Conservation (phyloP, 2,113 vertebrate species). For the Empidonax traillii region DNA sequence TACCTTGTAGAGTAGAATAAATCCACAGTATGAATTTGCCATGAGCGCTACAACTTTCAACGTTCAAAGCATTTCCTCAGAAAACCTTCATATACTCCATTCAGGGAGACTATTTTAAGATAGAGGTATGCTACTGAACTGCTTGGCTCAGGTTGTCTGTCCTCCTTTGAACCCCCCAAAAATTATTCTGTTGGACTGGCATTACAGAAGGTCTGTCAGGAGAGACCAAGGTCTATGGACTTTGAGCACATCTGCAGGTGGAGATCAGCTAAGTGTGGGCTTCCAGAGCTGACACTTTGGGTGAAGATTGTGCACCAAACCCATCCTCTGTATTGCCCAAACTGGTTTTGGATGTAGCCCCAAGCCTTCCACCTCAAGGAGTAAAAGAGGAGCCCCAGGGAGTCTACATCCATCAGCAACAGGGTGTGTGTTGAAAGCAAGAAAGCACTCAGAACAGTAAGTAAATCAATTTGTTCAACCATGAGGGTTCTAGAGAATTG, state of each 20-base stretch:
- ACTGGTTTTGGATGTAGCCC: neutral
- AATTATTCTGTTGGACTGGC: neutral
- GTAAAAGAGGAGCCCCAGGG: neutral
- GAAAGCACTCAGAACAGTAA: slow-evolving; percentile 9
- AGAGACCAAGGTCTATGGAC: neutral
- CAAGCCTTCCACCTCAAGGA: neutral
- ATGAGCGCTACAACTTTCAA: neutral
- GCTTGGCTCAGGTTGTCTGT: neutral
- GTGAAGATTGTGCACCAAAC: neutral
- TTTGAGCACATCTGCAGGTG: neutral
- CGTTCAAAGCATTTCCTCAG: neutral
- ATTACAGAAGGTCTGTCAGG: neutral
- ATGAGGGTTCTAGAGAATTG: slow-evolving; percentile 1
- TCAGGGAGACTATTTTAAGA: neutral
- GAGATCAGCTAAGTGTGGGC: neutral
- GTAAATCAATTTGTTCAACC: neutral
- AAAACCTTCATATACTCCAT: neutral
- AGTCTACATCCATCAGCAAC: neutral
- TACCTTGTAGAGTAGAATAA: neutral
- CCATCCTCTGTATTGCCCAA: neutral
- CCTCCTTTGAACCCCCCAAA: neutral
- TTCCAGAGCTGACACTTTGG: neutral
- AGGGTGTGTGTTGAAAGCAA: neutral
- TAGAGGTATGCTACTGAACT: neutral
- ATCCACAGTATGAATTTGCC: neutral